Conservation (phyloP, 92 coral and sea anemone species). For the Plumapathes pennacea region DNA sequence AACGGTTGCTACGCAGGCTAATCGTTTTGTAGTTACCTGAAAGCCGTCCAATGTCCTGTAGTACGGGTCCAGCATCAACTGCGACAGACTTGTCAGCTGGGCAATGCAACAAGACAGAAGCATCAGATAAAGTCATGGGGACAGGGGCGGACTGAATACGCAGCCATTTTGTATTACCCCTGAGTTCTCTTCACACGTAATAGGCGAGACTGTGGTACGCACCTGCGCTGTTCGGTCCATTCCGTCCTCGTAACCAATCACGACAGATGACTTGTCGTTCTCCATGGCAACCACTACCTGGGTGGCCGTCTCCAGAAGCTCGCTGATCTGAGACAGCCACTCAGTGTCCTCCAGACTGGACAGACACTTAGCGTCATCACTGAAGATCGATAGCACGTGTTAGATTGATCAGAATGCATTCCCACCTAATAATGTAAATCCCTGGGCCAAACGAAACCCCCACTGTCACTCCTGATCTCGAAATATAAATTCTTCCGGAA, state of each 20-base stretch:
- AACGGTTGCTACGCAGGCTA: too few relatives aligned
- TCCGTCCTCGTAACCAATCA: constrained; percentile 96
- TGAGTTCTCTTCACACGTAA: not conserved
- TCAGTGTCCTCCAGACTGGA: constrained; percentile 88
- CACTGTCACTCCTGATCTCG: too few relatives aligned
- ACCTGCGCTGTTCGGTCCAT: constrained; percentile 96
- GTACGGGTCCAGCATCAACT: constrained; percentile 85
- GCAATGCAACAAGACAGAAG: not conserved
- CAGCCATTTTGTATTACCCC: not conserved
- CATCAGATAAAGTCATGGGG: not conserved
- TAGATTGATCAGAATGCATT: too few relatives aligned
- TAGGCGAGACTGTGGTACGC: not conserved
- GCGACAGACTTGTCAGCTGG: constrained; percentile 88
- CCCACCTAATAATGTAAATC: too few relatives aligned
- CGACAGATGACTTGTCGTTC: constrained; percentile 83
- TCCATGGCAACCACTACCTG: constrained; percentile 89
- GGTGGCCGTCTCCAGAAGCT: constrained; percentile 84
- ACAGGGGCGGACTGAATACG: not conserved
- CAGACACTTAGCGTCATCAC: constrained; percentile 87
- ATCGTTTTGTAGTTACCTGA: constrained; percentile 75
- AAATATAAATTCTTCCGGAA: too few relatives aligned
- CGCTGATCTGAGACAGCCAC: constrained; percentile 90
- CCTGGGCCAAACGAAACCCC: too few relatives aligned
- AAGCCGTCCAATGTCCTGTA: constrained; percentile 94
- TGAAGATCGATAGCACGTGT: too few relatives aligned